Evolutionary conservation across 2,888 invertebrate species (phyloP).

Genomic region (Andrena chrysosceles): DNA sequence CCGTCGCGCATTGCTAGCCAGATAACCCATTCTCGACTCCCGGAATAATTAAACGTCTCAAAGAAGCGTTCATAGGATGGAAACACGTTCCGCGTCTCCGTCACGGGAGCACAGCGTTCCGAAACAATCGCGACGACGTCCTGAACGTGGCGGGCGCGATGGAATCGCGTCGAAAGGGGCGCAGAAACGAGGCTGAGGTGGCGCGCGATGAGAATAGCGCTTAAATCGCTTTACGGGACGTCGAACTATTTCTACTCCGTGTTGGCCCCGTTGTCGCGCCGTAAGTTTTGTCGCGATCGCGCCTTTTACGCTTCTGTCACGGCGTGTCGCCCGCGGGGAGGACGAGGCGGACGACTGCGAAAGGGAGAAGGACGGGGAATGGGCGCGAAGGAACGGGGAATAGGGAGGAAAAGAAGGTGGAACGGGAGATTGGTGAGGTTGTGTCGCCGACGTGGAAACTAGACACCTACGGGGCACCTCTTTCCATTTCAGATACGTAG

Average conservation of each 20-base stretch:
- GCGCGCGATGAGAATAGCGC: slow-evolving; percentile 50
- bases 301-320: slow-evolving; percentile 44
- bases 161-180: slow-evolving; percentile 44
- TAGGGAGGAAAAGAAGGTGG: slow-evolving; percentile 21
- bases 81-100: slow-evolving; percentile 10
- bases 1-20: neutral
- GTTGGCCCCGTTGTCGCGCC: slow-evolving; percentile 36
- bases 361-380: neutral
- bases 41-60: slow-evolving; percentile 1
- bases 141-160: slow-evolving; percentile 32
- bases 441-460: slow-evolving; percentile 63
- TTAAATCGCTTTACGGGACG: slow-evolving; percentile 61
- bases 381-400: neutral
- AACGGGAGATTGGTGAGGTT: slow-evolving; percentile 62
- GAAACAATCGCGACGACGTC: slow-evolving; percentile 23
- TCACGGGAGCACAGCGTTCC: neutral
- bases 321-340: neutral
- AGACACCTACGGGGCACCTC: slow-evolving; percentile 65
- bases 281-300: slow-evolving; percentile 52
- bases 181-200: slow-evolving; percentile 10
- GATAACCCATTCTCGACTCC: neutral
- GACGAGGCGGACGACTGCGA: neutral
- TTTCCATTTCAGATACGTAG: slow-evolving; percentile 60
- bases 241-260: slow-evolving; percentile 59
- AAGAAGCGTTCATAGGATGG: neutral